Base-by-base conservation (phyloP, 2,797 vertebrate genomes). In the Mormyrus proboscirostris region DNA sequence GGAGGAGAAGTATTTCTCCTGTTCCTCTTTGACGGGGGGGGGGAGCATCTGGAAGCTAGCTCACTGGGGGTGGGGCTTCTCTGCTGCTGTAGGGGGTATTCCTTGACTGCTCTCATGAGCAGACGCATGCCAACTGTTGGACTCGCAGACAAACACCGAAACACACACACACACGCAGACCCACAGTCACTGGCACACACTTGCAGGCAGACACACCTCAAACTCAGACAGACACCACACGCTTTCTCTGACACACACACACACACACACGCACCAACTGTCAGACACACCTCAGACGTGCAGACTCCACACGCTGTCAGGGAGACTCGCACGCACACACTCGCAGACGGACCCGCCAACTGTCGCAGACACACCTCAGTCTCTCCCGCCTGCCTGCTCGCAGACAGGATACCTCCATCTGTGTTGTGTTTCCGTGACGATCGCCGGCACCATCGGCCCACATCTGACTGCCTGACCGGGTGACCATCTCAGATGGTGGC, bases 1-100 rank as follows among this genome's bases (percentile, higher is more conserved):
- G 99, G 95, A 97, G 96, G 95, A 97, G 96, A 91, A 92, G 89
- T 87, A 65, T 19, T 19, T 41, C 33, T 41, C 33, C 25, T 65
- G 59, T 65, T 76, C 33, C 33, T 38, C 65, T 73, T 38, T 69
- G 2, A 7, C 19, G 19, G n/a, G n/a, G 19, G 57, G 14, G 53
- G 16, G 47, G 44, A 6, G n/a, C n/a, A 62, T 22, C 57, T 62
- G 57, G 57, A 22, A 62, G 57, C 22, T 59, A 22, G 57, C 57
- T 25, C 22, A 25, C 22, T 29, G 62, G 9, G 25, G 62, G 22
- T 3, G 25, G 62, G 25, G 62, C 2, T 5, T 76, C 33, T 41
- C 33, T 41, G 33, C 69, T 76, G 69, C 33, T 41, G 62, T 12
- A 29, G 25, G 62, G 62, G 25, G 62, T 69, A 69, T 69, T 69